Evolutionary conservation across 2,797 vertebrate species (phyloP).

Genomic region (Rachycentron canadum): DNA sequence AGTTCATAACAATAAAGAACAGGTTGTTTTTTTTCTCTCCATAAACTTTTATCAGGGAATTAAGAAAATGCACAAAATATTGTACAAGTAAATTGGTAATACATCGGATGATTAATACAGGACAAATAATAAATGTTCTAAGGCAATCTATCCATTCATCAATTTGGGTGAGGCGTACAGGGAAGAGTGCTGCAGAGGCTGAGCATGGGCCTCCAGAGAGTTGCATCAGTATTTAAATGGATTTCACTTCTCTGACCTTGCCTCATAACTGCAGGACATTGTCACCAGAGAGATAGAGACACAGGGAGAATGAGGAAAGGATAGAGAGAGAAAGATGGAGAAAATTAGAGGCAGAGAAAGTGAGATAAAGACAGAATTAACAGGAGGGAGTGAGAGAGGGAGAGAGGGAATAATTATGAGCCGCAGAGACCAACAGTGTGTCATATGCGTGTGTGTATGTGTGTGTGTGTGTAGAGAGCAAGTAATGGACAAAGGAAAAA

Average conservation of each 20-base stretch:
- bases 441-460: conserved; percentile 7
- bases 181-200: conserved; percentile 67
- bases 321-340: conserved; percentile 60
- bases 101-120: conserved; percentile 58
- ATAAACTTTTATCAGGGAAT: conserved; percentile 51
- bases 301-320: conserved; percentile 43
- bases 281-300: conserved; percentile 81
- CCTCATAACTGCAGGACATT: conserved; percentile 85
- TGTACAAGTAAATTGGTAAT: conserved; percentile 52
- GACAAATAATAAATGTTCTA: conserved; percentile 67
- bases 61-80: conserved; percentile 54
- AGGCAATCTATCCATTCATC: conserved; percentile 67
- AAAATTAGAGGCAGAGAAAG: conserved; percentile 71
- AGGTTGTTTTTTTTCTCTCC: conserved; percentile 74
- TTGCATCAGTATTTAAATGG: conserved; percentile 85
- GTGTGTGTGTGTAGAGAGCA: conserved; percentile 16
- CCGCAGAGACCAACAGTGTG: conserved; percentile 24
- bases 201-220: conserved; percentile 74
- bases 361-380: conserved; percentile 73
- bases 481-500: conserved; percentile 42
- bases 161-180: conserved; percentile 66
- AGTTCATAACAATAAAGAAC: conserved; percentile 65
- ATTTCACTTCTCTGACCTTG: conserved; percentile 83
- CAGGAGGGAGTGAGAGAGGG: conserved; percentile 36
- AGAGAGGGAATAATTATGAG: conserved; percentile 59